These are phyloP conservation scores for Morphnarchus princeps DNA, from an alignment of 2,113 vertebrate species.

Conservation along the genomic window DNA sequence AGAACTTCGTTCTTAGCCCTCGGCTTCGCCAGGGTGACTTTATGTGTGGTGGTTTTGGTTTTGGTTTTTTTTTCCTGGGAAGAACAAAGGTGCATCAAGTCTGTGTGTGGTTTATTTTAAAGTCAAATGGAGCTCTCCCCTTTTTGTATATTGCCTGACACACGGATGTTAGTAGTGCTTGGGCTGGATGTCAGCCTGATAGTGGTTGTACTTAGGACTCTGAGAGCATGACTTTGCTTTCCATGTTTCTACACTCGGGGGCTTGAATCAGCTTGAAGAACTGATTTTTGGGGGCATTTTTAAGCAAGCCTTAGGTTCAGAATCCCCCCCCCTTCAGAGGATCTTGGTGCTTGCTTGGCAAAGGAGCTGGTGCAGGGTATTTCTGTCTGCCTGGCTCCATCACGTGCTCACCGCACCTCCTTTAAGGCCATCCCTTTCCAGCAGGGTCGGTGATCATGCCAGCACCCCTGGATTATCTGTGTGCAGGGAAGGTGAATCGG, in stretches of 20 bases:
- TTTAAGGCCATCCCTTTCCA: not conserved
- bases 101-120: not conserved
- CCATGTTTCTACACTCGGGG: not conserved
- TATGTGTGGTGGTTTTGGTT: too few relatives aligned
- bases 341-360: not conserved
- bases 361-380: not conserved
- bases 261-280: not conserved
- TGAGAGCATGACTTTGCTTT: not conserved
- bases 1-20: not conserved
- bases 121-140: not conserved
- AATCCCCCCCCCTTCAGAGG: not conserved
- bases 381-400: not conserved
- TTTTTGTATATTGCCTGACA: not conserved
- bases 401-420: accelerated
- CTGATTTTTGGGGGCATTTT: not conserved
- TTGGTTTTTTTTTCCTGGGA: not conserved
- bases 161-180: not conserved
- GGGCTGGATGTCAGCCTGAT: not conserved
- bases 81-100: not conserved
- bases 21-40: not conserved
- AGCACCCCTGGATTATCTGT: not conserved
- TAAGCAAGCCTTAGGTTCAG: not conserved
- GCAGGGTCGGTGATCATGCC: accelerated
- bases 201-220: not conserved
- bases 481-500: not conserved